Base-by-base conservation (phyloP, 2,113 vertebrate genomes). In the Balaeniceps rex region DNA sequence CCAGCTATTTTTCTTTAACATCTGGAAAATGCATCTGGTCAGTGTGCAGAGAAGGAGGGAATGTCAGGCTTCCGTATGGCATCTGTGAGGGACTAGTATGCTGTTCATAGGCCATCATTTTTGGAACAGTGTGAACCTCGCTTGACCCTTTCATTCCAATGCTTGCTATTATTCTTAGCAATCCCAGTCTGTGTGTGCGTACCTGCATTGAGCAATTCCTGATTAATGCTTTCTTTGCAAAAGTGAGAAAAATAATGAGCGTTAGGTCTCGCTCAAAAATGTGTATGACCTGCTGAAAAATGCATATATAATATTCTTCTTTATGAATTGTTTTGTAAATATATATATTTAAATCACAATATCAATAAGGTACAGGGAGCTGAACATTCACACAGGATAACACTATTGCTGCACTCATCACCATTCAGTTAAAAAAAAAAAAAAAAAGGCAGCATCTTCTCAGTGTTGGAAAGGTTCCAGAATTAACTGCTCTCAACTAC, bases 41-140 rank as follows among this genome's bases (percentile, higher is more conserved):
- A 34, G 7, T 24, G 31, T 49, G 57, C 24, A 52, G 46, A 81
- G 46, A 31, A 64, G 21, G 14, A 44, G 29, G 24, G 24, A 70
- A 15, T 0, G 0, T 81, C 40, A 72, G 46, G 47, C 31, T 44
- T 90, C 70, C 0, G 0, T 47, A 12, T 42, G 12, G 42, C 19
- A 33, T 33, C 23, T 72, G 12, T 38, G 72, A 42, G 21, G 26
- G 33, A 14, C 47, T 34, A 14, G 31, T 29, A 5, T 63, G 42
- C 46, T 83, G 49, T 54, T 72, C 23, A 11, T 33, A 52, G 47
- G 28, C 42, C 2, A 3, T 44, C 29, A 52, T 47, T 69, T 82
- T 61, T 80, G 42, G 51, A 70, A 38, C 14, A 24, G 7, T 1
- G 5, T 83, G 58, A 33, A 49, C 44, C 12, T 80, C 24, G 19